phyloP scores from a whole-genome alignment of 2,888 invertebrate genomes.

The Folsomia manolachei region DNA sequence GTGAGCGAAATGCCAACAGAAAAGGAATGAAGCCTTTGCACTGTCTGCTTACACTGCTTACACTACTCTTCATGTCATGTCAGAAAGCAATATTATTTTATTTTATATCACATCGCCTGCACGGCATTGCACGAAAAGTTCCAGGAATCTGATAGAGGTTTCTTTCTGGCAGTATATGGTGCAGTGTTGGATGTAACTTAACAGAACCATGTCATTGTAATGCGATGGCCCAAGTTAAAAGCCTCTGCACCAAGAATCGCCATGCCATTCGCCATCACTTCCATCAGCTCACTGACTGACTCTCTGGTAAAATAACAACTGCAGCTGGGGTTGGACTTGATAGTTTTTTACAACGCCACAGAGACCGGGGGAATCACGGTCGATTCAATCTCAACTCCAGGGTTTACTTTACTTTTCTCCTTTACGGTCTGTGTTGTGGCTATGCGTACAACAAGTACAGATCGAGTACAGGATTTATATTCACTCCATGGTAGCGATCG shows the following conservation, averaged over 20 bases:
- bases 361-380: slow-evolving; percentile 1
- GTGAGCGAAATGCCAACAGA: neutral
- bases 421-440: too few species aligned
- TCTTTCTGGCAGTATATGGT: too few species aligned
- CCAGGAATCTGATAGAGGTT: neutral
- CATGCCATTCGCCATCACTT: neutral
- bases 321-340: neutral
- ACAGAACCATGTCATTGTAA: neutral
- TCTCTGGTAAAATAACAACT: slow-evolving; percentile 3
- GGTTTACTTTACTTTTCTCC: neutral
- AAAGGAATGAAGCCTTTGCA: neutral
- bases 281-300: neutral
- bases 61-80: neutral
- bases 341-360: slow-evolving; percentile 7
- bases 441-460: too few species aligned
- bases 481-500: too few species aligned
- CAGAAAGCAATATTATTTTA: slow-evolving; percentile 14
- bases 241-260: slow-evolving; percentile 1
- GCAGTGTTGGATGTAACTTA: neutral
- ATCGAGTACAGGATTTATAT: too few species aligned
- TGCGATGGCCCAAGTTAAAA: neutral
- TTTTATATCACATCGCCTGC: slow-evolving; percentile 5
- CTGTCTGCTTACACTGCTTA: neutral
- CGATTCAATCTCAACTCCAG: neutral
- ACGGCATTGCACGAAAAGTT: neutral